Evolutionary conservation across 2,113 vertebrate species (phyloP), one percentile per base, ranked within the genome.

Genomic region (Fregetta grallaria): DNA sequence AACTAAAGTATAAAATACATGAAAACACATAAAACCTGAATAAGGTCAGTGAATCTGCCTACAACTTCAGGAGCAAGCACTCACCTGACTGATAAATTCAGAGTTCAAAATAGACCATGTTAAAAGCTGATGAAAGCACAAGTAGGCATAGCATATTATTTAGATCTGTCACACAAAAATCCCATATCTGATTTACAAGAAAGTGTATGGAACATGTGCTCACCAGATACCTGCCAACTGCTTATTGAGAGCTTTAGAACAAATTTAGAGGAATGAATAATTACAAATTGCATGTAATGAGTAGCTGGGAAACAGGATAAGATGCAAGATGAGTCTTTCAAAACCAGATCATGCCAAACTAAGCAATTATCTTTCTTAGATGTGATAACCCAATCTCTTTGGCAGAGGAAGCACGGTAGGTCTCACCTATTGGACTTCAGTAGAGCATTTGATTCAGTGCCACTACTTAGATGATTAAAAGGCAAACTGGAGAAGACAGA

Each of bases 221-320:
- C 75, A 86, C 74, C 25, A 65, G 70, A 5, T 88, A 82, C 4
- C 34, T 66, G 84, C 53, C 71, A 70, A n/a, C 55, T 88, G 40
- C 9, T 2, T 49, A 62, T 56, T 52, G 45, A 95, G 65, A 91
- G 29, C 44, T 84, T 87, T 75, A 68, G 74, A 96, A 73, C n/a
- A 83, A 88, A 90, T 55, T 70, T 38, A 88, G 88, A 62, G 40
- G 67, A 90, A 86, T 86, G 22, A 95, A 53, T 82, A 88, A 92
- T 73, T 76, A 70, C 49, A 76, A 76, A 92, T 76, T 90, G 53
- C 73, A 49, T n/a, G 36, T 76, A 82, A 79, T 56, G 55, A 95
- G 66, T 66, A 77, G 11, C 72, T 93, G 63, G 45, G 68, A 95
- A 96, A 65, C 52, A 50, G 71, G 67, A 12, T 45, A 70, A 90